Evolutionary conservation across 2,113 vertebrate species (phyloP).

Genomic region (Cnemophilus loriae): DNA sequence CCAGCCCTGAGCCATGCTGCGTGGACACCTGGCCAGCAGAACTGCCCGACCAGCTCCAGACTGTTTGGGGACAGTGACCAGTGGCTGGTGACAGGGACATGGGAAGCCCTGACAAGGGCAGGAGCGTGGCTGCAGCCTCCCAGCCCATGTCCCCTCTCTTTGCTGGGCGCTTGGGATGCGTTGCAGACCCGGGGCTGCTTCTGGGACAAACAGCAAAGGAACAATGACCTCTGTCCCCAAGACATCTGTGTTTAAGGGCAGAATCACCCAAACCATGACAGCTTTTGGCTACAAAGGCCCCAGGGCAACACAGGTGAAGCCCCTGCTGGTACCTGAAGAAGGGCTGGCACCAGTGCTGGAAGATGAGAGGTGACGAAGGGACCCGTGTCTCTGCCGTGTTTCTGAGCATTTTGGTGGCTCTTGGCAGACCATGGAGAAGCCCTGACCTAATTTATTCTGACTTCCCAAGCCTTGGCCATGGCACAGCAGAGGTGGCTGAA

Average conservation of each 20-base stretch:
- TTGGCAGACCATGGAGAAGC: neutral
- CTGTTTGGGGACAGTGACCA: neutral
- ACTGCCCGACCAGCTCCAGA: neutral
- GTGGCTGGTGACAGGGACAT: neutral
- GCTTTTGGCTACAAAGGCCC: neutral
- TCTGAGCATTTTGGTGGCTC: neutral
- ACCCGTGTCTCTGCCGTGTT: neutral
- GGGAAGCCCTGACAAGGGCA: neutral
- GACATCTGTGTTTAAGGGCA: neutral
- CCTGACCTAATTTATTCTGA: constrained; percentile 1
- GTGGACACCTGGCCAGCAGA: neutral
- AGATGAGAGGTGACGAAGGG: neutral
- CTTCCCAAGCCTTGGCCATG: neutral
- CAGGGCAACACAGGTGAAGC: accelerated
- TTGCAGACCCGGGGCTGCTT: neutral
- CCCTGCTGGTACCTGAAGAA: accelerated
- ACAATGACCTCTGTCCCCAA: neutral
- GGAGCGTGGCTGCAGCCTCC: neutral
- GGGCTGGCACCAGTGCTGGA: neutral
- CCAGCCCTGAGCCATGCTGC: accelerated
- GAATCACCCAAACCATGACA: neutral
- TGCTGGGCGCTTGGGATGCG: accelerated
- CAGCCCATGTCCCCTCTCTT: neutral
- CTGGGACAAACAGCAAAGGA: neutral
- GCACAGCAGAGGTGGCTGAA: neutral